Percentiles rank a stretch among this genome's conserved stretches.
These are phyloP conservation scores for Orius insidiosus DNA, from an alignment of 1,140 invertebrate species.

Conservation along the genomic window DNA sequence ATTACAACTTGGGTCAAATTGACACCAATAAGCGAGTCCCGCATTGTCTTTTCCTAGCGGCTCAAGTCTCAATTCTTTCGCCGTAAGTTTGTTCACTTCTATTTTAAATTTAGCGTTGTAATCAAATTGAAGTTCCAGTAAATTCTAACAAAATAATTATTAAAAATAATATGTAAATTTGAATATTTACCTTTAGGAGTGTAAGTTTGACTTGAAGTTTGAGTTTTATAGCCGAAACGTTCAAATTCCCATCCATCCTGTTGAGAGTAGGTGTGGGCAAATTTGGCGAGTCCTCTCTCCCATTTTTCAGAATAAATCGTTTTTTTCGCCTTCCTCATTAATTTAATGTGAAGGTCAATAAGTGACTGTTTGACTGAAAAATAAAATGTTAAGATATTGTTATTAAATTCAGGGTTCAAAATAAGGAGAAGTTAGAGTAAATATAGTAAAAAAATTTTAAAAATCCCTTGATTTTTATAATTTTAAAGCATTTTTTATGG, in stretches of 20 bases:
- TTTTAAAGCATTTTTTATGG: not conserved
- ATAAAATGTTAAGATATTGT: too few species aligned
- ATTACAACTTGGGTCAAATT: constrained; percentile 74
- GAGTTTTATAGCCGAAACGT: constrained; percentile 89
- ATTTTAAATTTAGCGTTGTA: constrained; percentile 83
- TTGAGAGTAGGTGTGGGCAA: constrained; percentile 68
- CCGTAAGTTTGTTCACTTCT: constrained; percentile 66
- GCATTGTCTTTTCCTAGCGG: constrained; percentile 79
- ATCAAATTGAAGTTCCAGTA: constrained; percentile 90
- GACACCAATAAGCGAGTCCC: constrained; percentile 84
- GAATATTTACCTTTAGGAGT: constrained; percentile 56
- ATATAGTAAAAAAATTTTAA: not conserved
- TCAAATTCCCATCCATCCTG: constrained; percentile 95
- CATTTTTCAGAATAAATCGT: constrained; percentile 71
- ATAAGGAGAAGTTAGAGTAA: not conserved
- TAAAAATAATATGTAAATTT: not conserved
- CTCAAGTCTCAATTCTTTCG: constrained; percentile 60
- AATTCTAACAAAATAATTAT: constrained; percentile 39
- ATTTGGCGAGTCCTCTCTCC: constrained; percentile 78
- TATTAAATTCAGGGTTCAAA: too few species aligned
- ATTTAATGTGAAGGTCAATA: constrained; percentile 71
- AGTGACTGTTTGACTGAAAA: constrained; percentile 62
- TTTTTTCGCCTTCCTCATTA: constrained; percentile 72
- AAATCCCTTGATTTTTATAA: not conserved
- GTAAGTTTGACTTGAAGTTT: constrained; percentile 68